Evolutionary conservation across 2,888 invertebrate species (phyloP).

Genomic region (Eudemis profundana): DNA sequence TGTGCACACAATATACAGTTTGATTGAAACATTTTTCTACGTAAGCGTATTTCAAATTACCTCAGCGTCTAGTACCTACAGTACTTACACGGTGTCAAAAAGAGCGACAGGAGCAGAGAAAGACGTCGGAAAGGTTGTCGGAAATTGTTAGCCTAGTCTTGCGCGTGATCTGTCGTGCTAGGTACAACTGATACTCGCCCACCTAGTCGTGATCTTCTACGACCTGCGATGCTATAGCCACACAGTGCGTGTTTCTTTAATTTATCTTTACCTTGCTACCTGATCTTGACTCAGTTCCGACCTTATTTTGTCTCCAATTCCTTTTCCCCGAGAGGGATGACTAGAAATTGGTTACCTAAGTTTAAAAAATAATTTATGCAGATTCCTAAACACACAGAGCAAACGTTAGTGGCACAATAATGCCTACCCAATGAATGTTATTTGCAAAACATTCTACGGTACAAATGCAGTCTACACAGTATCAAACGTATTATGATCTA

Average conservation of each 20-base stretch:
- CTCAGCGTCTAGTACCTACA: constrained; percentile 20
- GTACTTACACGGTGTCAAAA: constrained; percentile 38
- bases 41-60: constrained; percentile 33
- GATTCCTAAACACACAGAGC: constrained; percentile 50
- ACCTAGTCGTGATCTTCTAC: constrained; percentile 47
- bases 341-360: constrained; percentile 80
- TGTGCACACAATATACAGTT: constrained; percentile 48
- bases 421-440: constrained; percentile 30
- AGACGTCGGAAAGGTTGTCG: constrained; percentile 16
- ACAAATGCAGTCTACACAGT: constrained; percentile 29
- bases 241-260: constrained; percentile 68
- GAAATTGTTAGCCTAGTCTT: constrained; percentile 29
- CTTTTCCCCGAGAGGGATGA: constrained; percentile 80
- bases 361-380: constrained; percentile 71
- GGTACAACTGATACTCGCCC: constrained; percentile 45
- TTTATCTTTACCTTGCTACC: constrained; percentile 79
- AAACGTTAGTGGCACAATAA: constrained; percentile 36
- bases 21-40: constrained; percentile 30
- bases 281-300: constrained; percentile 82
- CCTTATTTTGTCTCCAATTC: constrained; percentile 83
- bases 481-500: constrained; percentile 24
- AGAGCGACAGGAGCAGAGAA: constrained; percentile 30
- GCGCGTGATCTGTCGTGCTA: constrained; percentile 34
- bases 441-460: constrained; percentile 25
- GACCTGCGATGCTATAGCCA: constrained; percentile 65